phyloP scores from a whole-genome alignment of 2,113 vertebrate genomes.

The Peromyscus maniculatus region DNA sequence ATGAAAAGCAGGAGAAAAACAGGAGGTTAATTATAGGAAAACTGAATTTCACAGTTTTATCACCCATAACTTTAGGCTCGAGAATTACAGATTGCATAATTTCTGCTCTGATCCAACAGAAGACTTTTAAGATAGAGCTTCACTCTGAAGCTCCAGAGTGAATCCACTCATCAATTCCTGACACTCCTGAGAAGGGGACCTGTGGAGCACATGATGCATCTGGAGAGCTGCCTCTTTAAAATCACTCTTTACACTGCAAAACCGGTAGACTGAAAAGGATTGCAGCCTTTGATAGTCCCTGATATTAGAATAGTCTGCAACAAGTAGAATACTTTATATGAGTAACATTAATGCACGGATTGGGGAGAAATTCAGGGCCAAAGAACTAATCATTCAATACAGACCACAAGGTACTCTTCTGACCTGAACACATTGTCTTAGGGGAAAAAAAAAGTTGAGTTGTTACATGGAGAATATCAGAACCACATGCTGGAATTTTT shows the following conservation, averaged over 20 bases:
- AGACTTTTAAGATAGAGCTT: constrained; percentile 23
- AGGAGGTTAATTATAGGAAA: constrained; percentile 51
- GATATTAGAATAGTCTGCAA: constrained; percentile 36
- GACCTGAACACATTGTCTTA: background rate
- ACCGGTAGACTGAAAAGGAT: background rate
- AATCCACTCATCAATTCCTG: constrained; percentile 54
- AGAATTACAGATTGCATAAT: constrained; percentile 24
- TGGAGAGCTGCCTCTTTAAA: constrained; percentile 43
- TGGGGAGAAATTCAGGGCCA: constrained; percentile 1
- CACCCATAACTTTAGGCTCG: constrained; percentile 36
- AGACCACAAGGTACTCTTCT: background rate
- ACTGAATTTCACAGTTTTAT: constrained; percentile 47
- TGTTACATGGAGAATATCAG: background rate
- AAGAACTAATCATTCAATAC: constrained; percentile 27
- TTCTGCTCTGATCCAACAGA: constrained; percentile 9
- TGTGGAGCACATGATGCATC: background rate
- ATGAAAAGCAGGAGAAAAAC: constrained; percentile 21
- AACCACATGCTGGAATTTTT: background rate
- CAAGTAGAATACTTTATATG: background rate
- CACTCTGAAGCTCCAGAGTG: background rate
- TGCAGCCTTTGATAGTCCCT: constrained; percentile 31
- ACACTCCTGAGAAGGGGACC: background rate
- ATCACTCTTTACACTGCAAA: constrained; percentile 21
- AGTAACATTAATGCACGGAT: constrained; percentile 39
- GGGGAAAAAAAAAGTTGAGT: background rate